Conservation (phyloP, 2,888 invertebrate genomes). For the Arge pagana region DNA sequence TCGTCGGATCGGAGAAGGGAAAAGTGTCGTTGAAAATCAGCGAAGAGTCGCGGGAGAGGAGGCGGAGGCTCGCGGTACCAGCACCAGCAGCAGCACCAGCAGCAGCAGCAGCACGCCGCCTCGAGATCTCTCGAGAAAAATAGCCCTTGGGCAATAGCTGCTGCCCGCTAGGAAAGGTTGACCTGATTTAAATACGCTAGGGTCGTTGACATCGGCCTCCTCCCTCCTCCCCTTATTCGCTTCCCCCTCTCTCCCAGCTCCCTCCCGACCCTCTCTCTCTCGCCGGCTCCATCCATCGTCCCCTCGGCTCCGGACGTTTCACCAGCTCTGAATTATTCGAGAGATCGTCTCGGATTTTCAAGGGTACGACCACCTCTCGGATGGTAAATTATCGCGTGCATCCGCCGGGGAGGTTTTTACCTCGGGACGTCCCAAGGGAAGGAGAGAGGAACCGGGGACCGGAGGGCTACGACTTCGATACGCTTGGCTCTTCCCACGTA, state of each 20-base stretch:
- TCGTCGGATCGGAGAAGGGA: too few relatives aligned
- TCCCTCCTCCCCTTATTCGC: constrained; percentile 1
- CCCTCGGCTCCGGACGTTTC: constrained; percentile 2
- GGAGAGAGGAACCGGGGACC: too few relatives aligned
- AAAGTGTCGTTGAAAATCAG: not conserved
- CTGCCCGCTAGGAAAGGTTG: constrained; percentile 21
- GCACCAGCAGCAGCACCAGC: not conserved
- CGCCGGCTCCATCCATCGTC: not conserved
- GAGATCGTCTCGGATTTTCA: constrained; percentile 11
- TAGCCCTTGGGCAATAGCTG: constrained; percentile 20
- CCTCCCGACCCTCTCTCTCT: not conserved
- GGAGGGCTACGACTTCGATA: too few relatives aligned
- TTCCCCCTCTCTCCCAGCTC: not conserved
- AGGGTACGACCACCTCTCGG: constrained; percentile 8
- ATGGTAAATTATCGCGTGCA: constrained; percentile 11
- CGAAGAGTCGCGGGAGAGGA: not conserved
- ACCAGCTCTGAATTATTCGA: constrained; percentile 19
- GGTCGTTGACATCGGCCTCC: constrained; percentile 15
- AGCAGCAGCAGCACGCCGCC: constrained; percentile 5
- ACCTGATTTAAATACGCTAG: constrained; percentile 20
- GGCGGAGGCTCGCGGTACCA: not conserved
- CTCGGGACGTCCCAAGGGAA: too few relatives aligned
- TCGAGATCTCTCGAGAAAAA: constrained; percentile 17
- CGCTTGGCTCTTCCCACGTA: too few relatives aligned
- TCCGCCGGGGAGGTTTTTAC: not conserved